Evolutionary conservation across 2,888 invertebrate genomes (phyloP), one percentile per base, ranked within the genome.

Genomic region (Alloscopus bannaensis): DNA sequence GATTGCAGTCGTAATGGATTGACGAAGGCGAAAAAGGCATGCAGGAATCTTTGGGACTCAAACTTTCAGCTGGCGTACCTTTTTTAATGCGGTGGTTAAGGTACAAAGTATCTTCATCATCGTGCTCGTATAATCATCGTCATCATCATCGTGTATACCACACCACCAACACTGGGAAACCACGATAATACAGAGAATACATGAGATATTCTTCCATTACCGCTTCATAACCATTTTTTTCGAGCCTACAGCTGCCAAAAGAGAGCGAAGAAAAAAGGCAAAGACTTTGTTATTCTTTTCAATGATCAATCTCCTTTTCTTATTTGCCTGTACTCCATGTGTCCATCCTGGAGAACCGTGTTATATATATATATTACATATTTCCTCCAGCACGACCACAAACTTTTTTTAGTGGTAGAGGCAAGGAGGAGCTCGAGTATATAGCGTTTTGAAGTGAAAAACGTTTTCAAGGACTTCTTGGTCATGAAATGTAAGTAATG

Each of bases 391-490:
- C 8, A 11, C n/a, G 18, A 47, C 13, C 47, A 11, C 13, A 11
- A 47, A 47, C 8, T 11, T 47, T n/a, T n/a, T n/a, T n/a, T n/a
- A n/a, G n/a, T 47, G 47, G 47, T 47, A 11, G 18, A 13, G 47
- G 13, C 47, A 18, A 47, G 18, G 11, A 47, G 18, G n/a, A n/a
- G n/a, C n/a, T n/a, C n/a, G n/a, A n/a, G n/a, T n/a, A n/a, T 4
- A n/a, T n/a, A 47, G 47, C 47, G 6, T 18, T n/a, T n/a, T n/a
- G n/a, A n/a, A n/a, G 47, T 8, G 36, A 36, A 36, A 36, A 36
- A 36, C 36, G 36, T 36, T 55, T 55, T 55, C 55, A 55, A 55
- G 55, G 55, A 55, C 55, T 55, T 22, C 6, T 8, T 55, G 55
- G 55, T 55, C 55, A 55, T 55, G 55, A 55, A 55, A 55, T 24